phyloP scores from a whole-genome alignment of 2,888 invertebrate species.

The Drosophila bunnanda region DNA sequence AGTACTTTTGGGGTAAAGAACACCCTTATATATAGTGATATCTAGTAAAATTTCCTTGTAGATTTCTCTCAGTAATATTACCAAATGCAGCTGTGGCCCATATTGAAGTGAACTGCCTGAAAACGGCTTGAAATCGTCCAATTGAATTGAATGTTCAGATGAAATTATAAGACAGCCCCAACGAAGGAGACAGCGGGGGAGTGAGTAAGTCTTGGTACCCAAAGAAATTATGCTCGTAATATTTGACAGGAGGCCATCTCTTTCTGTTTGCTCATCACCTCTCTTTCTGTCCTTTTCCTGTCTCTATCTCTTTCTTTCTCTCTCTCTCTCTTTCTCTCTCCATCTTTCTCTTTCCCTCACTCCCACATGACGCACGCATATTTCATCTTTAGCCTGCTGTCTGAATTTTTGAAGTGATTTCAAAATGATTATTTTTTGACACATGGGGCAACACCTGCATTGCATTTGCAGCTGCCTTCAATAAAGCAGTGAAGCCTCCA shows the following conservation, averaged over 20 bases:
- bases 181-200: neutral
- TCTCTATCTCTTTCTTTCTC: neutral
- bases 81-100: constrained; percentile 58
- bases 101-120: constrained; percentile 20
- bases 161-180: constrained; percentile 60
- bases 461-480: constrained; percentile 71
- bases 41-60: neutral
- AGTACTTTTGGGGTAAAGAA: no score
- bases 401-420: constrained; percentile 69
- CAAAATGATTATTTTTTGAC: constrained; percentile 79
- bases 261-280: constrained; percentile 3
- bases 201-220: neutral
- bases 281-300: neutral
- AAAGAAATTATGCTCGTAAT: constrained; percentile 34
- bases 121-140: constrained; percentile 58
- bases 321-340: neutral
- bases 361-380: constrained; percentile 61
- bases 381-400: constrained; percentile 59
- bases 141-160: constrained; percentile 71
- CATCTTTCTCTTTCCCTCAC: neutral
- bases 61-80: constrained; percentile 9
- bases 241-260: constrained; percentile 30
- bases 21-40: no score
- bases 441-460: constrained; percentile 78
- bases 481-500: neutral